phyloP scores from a whole-genome alignment of 2,888 invertebrate genomes.

The Coenonympha glycerion region DNA sequence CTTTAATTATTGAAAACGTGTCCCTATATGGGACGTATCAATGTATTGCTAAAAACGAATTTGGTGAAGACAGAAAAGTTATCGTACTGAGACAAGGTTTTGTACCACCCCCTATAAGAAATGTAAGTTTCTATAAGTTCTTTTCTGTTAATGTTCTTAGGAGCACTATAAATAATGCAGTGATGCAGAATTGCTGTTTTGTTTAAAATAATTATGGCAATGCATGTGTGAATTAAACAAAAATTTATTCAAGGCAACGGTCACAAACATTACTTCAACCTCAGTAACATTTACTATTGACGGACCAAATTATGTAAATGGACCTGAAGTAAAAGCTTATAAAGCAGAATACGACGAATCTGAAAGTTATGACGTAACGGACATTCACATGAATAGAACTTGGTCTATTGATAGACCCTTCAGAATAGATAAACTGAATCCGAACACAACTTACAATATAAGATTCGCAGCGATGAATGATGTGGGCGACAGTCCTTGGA shows the following conservation, averaged over 20 bases:
- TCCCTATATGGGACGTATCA: slow-evolving; percentile 50
- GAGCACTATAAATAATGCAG: too few relatives aligned
- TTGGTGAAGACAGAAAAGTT: slow-evolving; percentile 43
- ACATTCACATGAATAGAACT: slow-evolving; percentile 57
- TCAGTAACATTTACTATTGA: slow-evolving; percentile 48
- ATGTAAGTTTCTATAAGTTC: slow-evolving; percentile 34
- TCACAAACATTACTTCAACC: slow-evolving; percentile 40
- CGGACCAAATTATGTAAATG: slow-evolving; percentile 36
- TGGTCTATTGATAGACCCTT: slow-evolving; percentile 53
- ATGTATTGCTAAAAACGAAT: slow-evolving; percentile 47
- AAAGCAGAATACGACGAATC: slow-evolving; percentile 54
- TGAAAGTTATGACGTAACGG: slow-evolving; percentile 47
- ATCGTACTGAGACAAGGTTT: slow-evolving; percentile 47
- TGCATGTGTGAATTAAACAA: too few relatives aligned
- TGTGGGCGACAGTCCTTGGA: slow-evolving; percentile 53
- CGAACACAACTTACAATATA: slow-evolving; percentile 50
- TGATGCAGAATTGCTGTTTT: too few relatives aligned
- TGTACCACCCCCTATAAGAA: slow-evolving; percentile 40
- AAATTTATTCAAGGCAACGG: slow-evolving; percentile 38
- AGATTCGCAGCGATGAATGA: slow-evolving; percentile 57
- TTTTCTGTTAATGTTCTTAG: neutral
- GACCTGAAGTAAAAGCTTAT: slow-evolving; percentile 50
- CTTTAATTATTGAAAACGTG: slow-evolving; percentile 37
- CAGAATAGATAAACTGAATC: slow-evolving; percentile 49
- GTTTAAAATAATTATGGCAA: too few relatives aligned